phyloP scores from a whole-genome alignment of 2,888 invertebrate species.

The Notodonta dromedarius region DNA sequence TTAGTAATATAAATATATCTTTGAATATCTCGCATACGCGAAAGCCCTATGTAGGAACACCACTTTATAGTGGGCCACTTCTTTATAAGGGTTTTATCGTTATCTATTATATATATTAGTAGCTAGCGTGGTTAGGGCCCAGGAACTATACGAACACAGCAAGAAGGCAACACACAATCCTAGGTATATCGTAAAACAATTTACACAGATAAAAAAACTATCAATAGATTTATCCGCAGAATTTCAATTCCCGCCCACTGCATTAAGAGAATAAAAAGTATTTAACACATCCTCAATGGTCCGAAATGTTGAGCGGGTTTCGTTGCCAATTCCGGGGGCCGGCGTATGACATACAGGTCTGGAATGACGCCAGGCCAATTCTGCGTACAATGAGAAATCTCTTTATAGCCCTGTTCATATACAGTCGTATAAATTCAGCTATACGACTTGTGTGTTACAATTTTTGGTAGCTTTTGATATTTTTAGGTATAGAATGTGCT shows the following conservation, averaged over 20 bases:
- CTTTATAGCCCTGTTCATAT: slow-evolving; percentile 39
- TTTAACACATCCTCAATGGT: slow-evolving; percentile 44
- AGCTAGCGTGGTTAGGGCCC: too few species aligned
- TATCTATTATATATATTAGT: too few species aligned
- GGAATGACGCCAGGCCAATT: slow-evolving; percentile 62
- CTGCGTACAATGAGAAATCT: slow-evolving; percentile 56
- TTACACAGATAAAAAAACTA: too few species aligned
- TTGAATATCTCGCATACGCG: too few species aligned
- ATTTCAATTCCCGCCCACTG: slow-evolving; percentile 7
- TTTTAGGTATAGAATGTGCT: too few species aligned
- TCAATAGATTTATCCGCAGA: slow-evolving; percentile 5
- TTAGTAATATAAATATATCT: too few species aligned
- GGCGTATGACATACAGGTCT: slow-evolving; percentile 54
- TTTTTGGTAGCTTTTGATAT: slow-evolving; percentile 14
- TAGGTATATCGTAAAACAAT: not conserved
- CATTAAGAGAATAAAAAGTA: slow-evolving; percentile 37
- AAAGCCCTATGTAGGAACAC: too few species aligned
- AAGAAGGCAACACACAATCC: not conserved
- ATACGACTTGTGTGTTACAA: slow-evolving; percentile 20
- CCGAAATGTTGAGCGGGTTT: slow-evolving; percentile 29
- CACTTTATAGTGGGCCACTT: too few species aligned
- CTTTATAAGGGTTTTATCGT: too few species aligned
- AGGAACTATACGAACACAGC: too few species aligned
- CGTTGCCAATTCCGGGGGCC: slow-evolving; percentile 47
- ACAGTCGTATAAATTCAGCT: slow-evolving; percentile 46